phyloP scores from a whole-genome alignment of 2,797 vertebrate species.

The Atherinosoma microstoma region DNA sequence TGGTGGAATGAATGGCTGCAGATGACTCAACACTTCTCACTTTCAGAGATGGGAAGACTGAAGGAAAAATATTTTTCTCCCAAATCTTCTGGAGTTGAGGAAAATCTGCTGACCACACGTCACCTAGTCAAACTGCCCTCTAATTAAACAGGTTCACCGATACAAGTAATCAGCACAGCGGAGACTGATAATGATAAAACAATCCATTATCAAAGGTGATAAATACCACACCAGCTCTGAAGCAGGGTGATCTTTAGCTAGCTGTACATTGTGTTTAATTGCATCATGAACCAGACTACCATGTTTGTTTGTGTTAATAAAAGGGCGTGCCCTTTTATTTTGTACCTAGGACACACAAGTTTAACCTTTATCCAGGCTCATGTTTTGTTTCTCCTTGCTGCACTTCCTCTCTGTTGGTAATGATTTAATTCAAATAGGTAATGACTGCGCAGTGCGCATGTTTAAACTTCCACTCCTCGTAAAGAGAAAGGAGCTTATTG shows the following conservation, averaged over 20 bases:
- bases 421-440: neutral
- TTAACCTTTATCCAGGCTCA: neutral
- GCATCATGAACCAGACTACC: neutral
- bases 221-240: neutral
- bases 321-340: conserved; percentile 2
- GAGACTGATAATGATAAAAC: neutral
- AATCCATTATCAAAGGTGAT: neutral
- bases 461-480: neutral
- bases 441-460: conserved; percentile 8
- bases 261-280: neutral
- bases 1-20: neutral
- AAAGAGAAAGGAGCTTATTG: conserved; percentile 5
- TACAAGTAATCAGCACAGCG: neutral
- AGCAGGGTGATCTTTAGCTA: neutral
- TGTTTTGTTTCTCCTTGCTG: neutral
- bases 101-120: neutral
- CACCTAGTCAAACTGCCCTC: neutral
- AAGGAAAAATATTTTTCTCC: neutral
- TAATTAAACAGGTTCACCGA: conserved; percentile 7
- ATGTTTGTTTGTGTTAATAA: conserved; percentile 11
- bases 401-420: neutral
- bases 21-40: neutral
- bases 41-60: neutral
- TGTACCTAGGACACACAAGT: conserved; percentile 3
- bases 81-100: neutral